Evolutionary conservation across 2,888 invertebrate genomes (phyloP).

Genomic region (Eudemis profundana): DNA sequence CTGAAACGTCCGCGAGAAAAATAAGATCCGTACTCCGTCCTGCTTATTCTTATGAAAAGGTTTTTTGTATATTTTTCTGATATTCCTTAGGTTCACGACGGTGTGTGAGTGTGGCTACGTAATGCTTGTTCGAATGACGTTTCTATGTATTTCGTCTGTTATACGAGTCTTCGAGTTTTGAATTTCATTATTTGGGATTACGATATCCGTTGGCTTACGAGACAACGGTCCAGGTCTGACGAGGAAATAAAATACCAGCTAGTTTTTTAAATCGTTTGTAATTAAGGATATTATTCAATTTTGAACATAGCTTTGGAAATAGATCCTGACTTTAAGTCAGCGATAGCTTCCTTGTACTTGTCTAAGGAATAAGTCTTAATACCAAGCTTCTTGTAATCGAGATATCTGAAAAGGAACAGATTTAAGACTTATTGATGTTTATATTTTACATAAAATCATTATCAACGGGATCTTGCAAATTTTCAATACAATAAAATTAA

Average conservation of each 20-base stretch:
- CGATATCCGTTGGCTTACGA: background rate
- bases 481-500: too few species aligned
- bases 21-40: slow-evolving; percentile 84
- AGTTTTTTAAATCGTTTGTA: background rate
- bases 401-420: slow-evolving; percentile 61
- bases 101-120: slow-evolving; percentile 74
- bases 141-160: slow-evolving; percentile 45
- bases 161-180: background rate
- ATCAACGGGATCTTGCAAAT: too few species aligned
- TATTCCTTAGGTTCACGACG: slow-evolving; percentile 63
- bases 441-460: too few species aligned
- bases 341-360: slow-evolving; percentile 79
- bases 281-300: slow-evolving; percentile 40
- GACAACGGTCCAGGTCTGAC: background rate
- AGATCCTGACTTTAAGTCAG: slow-evolving; percentile 74
- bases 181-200: slow-evolving; percentile 15
- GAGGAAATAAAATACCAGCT: slow-evolving; percentile 2
- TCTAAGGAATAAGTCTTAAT: slow-evolving; percentile 76
- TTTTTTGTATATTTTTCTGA: slow-evolving; percentile 81
- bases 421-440: too few species aligned
- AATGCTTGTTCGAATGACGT: slow-evolving; percentile 62
- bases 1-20: slow-evolving; percentile 86
- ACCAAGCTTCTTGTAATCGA: slow-evolving; percentile 82
- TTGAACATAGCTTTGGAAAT: slow-evolving; percentile 86
- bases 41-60: slow-evolving; percentile 83